These are phyloP conservation scores for Epinephelus cyanopodus DNA, from an alignment of 2,113 vertebrate species.

Conservation along the genomic window DNA sequence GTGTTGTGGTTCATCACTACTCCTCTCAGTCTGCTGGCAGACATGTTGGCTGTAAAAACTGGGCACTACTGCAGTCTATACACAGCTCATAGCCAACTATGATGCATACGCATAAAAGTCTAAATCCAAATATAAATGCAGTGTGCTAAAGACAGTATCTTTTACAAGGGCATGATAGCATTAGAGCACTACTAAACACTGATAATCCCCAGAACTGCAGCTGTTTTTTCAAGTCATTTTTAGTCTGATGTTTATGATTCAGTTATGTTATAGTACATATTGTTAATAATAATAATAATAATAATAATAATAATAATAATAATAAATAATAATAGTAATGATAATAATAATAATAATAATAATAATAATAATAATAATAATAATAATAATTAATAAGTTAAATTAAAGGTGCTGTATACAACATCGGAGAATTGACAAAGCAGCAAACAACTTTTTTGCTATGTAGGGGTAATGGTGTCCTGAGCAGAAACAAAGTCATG, in stretches of 20 bases:
- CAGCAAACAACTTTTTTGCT: too few relatives aligned
- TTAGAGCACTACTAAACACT: background rate
- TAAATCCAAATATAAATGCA: conserved; percentile 36
- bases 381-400: background rate
- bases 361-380: too few relatives aligned
- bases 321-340: background rate
- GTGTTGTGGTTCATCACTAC: background rate
- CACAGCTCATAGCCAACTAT: conserved; percentile 19
- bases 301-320: too few relatives aligned
- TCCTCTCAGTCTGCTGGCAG: background rate
- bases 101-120: conserved; percentile 4
- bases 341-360: too few relatives aligned
- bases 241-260: background rate
- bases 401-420: too few relatives aligned
- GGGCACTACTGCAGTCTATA: conserved; percentile 6
- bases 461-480: too few relatives aligned
- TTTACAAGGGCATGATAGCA: conserved; percentile 17
- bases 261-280: background rate
- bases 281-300: too few relatives aligned
- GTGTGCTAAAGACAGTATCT: conserved; percentile 3
- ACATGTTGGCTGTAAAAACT: conserved; percentile 21
- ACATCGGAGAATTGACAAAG: too few relatives aligned
- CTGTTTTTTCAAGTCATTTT: background rate
- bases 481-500: too few relatives aligned
- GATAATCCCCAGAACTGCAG: conserved; percentile 2